A percentile compares a stretch with the other conserved stretches of the same genome.
phyloP scores from a whole-genome alignment of 53 echinoderm and acorn worm genomes.

The Crossaster papposus region DNA sequence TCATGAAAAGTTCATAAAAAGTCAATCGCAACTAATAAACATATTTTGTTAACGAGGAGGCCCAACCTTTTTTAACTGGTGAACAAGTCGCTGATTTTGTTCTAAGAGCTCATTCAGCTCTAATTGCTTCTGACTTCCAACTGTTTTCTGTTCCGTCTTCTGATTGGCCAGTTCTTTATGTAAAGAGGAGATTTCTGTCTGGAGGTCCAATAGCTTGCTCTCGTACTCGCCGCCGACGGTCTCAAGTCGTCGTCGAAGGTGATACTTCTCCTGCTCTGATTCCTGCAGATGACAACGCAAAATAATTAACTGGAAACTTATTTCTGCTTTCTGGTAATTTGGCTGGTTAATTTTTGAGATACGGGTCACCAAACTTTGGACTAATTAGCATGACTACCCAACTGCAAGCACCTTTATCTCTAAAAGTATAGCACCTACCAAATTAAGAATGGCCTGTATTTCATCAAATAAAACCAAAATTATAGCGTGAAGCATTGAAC shows the following conservation, averaged over 20 bases:
- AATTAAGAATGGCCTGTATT: no score
- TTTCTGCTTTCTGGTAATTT: background rate
- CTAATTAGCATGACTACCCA: no score
- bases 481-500: no score
- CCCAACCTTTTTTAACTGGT: slow-evolving; percentile 74
- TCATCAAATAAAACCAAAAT: no score
- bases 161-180: slow-evolving; percentile 75
- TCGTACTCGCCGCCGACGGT: slow-evolving; percentile 69
- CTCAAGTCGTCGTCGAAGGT: slow-evolving; percentile 63
- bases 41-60: no score
- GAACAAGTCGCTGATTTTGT: slow-evolving; percentile 73
- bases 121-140: slow-evolving; percentile 73
- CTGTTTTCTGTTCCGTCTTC: slow-evolving; percentile 47
- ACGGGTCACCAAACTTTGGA: no score
- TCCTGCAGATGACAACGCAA: slow-evolving; percentile 31
- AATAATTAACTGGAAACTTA: background rate
- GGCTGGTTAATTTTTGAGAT: no score
- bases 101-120: slow-evolving; percentile 68
- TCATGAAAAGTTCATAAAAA: no score
- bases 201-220: slow-evolving; percentile 74
- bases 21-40: no score
- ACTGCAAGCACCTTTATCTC: no score
- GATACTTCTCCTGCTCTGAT: slow-evolving; percentile 80
- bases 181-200: slow-evolving; percentile 66
- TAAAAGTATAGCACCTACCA: no score